These are phyloP conservation scores for Leiothrix lutea DNA, from an alignment of 2,113 vertebrate species.

Conservation along the genomic window DNA sequence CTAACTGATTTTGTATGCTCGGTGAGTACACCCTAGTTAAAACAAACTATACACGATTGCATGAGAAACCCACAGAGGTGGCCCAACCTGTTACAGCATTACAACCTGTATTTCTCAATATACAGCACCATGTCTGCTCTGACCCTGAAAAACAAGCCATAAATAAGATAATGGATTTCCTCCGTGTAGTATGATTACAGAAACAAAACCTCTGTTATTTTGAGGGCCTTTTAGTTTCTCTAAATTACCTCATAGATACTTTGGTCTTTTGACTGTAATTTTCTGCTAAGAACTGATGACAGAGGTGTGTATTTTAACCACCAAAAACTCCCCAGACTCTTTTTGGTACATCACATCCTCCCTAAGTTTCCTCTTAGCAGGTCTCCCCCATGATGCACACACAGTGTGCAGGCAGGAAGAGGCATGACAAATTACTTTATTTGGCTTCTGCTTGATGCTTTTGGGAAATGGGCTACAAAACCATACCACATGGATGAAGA, in stretches of 20 bases:
- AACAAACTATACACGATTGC: not conserved
- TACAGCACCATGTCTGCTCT: not conserved
- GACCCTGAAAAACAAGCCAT: conserved; percentile 38
- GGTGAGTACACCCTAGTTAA: not conserved
- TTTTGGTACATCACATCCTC: conserved; percentile 1
- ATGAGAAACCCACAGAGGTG: not conserved
- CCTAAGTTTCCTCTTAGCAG: not conserved
- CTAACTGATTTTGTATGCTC: not conserved
- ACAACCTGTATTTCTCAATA: conserved; percentile 8
- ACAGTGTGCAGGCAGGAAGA: not conserved
- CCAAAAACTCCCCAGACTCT: not conserved
- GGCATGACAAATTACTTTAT: not conserved
- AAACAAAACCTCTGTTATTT: conserved; percentile 47
- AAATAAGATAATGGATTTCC: conserved; percentile 53
- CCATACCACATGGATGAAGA: not conserved
- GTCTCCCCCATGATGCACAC: not conserved
- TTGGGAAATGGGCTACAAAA: not conserved
- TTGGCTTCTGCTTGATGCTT: not conserved
- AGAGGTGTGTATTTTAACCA: conserved; percentile 34
- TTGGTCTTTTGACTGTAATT: conserved; percentile 19
- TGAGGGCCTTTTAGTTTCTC: conserved; percentile 22
- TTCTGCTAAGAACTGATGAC: conserved; percentile 34
- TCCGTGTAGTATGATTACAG: not conserved
- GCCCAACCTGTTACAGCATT: not conserved
- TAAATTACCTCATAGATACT: conserved; percentile 35